phyloP scores from a whole-genome alignment of 2,797 vertebrate species.

The Melanotaenia maccullochi region DNA sequence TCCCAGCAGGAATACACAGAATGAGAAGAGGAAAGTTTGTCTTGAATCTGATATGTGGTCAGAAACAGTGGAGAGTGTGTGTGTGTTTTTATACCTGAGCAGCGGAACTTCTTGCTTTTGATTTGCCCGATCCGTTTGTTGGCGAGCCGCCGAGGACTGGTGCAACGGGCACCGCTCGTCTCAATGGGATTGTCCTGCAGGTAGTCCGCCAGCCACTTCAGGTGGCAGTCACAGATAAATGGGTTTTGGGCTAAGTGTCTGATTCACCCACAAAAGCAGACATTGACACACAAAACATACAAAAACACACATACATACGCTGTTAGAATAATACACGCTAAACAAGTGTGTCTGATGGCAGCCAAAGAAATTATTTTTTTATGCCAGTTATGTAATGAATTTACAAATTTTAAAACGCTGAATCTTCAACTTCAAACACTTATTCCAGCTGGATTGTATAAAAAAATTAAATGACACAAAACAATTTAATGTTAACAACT shows the following conservation, averaged over 20 bases:
- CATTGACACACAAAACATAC: slow-evolving; percentile 25
- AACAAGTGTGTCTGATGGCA: not conserved
- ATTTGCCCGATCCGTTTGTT: slow-evolving; percentile 99
- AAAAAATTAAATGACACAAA: too few relatives aligned
- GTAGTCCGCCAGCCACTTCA: slow-evolving; percentile 99
- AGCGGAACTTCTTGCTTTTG: slow-evolving; percentile 99
- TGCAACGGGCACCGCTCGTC: slow-evolving; percentile 97
- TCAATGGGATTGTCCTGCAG: slow-evolving; percentile 97
- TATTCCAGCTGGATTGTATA: not conserved
- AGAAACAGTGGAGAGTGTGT: slow-evolving; percentile 16
- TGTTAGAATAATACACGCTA: slow-evolving; percentile 8
- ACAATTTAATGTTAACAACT: too few relatives aligned
- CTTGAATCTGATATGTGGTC: not conserved
- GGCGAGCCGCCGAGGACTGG: slow-evolving; percentile 95
- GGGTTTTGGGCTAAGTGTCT: slow-evolving; percentile 96
- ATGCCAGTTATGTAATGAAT: too few relatives aligned
- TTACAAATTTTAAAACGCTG: not conserved
- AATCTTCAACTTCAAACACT: not conserved
- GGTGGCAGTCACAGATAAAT: slow-evolving; percentile 98
- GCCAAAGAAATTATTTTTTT: not conserved
- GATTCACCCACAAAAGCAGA: slow-evolving; percentile 30
- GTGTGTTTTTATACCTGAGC: slow-evolving; percentile 93
- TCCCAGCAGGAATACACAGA: slow-evolving; percentile 71
- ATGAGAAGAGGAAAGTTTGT: slow-evolving; percentile 49
- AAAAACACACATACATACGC: slow-evolving; percentile 28